phyloP scores from a whole-genome alignment of 2,888 invertebrate genomes.

The Nomada ruficornis region DNA sequence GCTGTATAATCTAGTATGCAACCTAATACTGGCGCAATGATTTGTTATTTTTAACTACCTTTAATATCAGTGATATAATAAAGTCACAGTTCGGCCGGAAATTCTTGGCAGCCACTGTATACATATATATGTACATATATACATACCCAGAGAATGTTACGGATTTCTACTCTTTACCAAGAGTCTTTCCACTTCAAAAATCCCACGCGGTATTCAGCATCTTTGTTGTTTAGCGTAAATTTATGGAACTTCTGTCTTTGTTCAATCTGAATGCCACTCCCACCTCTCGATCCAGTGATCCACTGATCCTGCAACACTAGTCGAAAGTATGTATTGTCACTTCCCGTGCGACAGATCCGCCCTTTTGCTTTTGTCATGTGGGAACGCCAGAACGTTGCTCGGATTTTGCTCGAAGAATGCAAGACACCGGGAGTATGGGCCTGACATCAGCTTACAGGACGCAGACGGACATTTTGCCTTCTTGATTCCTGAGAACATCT shows the following conservation, averaged over 20 bases:
- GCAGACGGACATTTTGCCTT: constrained; percentile 64
- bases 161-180: constrained; percentile 59
- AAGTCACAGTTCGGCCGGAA: too few species aligned
- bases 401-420: constrained; percentile 58
- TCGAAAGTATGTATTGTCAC: constrained; percentile 68
- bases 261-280: constrained; percentile 38
- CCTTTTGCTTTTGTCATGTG: constrained; percentile 60
- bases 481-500: constrained; percentile 34
- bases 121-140: constrained; percentile 40
- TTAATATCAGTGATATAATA: too few species aligned
- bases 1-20: too few species aligned
- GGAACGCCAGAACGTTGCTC: constrained; percentile 53
- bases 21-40: too few species aligned
- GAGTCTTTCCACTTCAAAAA: constrained; percentile 54
- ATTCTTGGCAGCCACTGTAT: too few species aligned
- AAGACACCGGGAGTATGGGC: constrained; percentile 21
- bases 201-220: constrained; percentile 58
- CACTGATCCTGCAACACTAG: constrained; percentile 63
- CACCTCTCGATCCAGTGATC: constrained; percentile 30
- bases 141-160: constrained; percentile 48
- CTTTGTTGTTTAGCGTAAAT: constrained; percentile 14
- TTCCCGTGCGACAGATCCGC: constrained; percentile 49
- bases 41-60: too few species aligned
- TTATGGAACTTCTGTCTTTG: constrained; percentile 22
- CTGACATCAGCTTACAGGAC: constrained; percentile 21